Conservation (phyloP, 2,113 vertebrate species). For the Pangasianodon hypophthalmus region DNA sequence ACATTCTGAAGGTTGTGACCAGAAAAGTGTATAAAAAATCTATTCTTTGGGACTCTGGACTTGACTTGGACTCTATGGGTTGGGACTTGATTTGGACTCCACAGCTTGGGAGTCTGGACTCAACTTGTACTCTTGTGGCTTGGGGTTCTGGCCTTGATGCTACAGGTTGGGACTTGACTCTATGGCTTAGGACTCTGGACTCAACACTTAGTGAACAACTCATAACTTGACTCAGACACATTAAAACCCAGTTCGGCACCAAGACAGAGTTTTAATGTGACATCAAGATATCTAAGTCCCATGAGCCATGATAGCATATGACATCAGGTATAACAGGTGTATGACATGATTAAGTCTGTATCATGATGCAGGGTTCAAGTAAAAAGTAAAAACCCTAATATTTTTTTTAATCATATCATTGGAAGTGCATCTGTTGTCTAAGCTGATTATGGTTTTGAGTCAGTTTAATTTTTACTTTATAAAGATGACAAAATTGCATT, state of each 20-base stretch:
- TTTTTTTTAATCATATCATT: not conserved
- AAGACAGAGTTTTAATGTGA: not conserved
- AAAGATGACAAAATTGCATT: not conserved
- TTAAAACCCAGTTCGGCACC: too few relatives aligned
- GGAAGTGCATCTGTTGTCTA: not conserved
- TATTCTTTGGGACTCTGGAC: not conserved
- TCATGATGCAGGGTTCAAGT: not conserved
- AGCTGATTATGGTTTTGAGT: not conserved
- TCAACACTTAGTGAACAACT: not conserved
- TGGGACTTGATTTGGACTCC: not conserved
- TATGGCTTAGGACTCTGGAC: not conserved
- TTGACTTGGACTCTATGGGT: not conserved
- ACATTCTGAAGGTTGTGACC: not conserved
- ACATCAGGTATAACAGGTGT: not conserved
- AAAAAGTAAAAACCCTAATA: not conserved
- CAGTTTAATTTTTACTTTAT: not conserved
- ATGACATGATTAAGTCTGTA: not conserved
- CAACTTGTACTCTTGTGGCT: not conserved
- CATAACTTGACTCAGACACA: not conserved
- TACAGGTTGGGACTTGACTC: not conserved
- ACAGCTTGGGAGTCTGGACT: not conserved
- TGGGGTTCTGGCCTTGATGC: not conserved
- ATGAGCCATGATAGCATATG: not conserved
- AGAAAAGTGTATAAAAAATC: not conserved
- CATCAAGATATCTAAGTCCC: not conserved